Evolutionary conservation across 2,797 vertebrate genomes (phyloP).

Genomic region (Acipenser transmontanus): DNA sequence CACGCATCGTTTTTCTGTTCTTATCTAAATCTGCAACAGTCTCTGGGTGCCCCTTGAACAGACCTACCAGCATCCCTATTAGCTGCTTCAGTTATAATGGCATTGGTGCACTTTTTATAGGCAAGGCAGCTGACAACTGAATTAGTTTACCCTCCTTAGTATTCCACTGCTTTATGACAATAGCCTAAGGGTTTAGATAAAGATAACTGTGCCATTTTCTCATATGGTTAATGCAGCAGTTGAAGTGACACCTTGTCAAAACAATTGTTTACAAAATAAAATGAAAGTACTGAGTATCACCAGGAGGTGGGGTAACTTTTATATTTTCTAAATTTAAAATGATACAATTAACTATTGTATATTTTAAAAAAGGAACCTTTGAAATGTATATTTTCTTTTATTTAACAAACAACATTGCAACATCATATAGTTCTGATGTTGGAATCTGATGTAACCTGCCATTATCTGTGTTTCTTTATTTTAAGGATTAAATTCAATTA

Average conservation of each 20-base stretch:
- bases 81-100: conserved; percentile 79
- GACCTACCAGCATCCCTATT: conserved; percentile 57
- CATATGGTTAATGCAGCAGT: conserved; percentile 75
- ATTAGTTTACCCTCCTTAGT: conserved; percentile 75
- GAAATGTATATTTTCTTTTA: no score
- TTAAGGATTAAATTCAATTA: no score
- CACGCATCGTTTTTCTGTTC: neutral
- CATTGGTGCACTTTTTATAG: conserved; percentile 66
- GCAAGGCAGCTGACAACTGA: conserved; percentile 77
- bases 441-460: no score
- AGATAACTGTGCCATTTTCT: conserved; percentile 82
- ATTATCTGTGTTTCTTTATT: no score
- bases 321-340: neutral
- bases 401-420: no score
- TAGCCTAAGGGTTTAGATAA: conserved; percentile 96
- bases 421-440: no score
- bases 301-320: conserved; percentile 43
- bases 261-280: conserved; percentile 73
- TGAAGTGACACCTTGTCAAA: conserved; percentile 97
- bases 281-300: conserved; percentile 69
- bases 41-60: conserved; percentile 1
- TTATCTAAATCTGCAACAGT: neutral
- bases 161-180: conserved; percentile 94
- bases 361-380: no score
- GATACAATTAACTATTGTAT: no score